Base-by-base conservation (phyloP, 2,797 vertebrate genomes). In the Euphonia xanthogaster region DNA sequence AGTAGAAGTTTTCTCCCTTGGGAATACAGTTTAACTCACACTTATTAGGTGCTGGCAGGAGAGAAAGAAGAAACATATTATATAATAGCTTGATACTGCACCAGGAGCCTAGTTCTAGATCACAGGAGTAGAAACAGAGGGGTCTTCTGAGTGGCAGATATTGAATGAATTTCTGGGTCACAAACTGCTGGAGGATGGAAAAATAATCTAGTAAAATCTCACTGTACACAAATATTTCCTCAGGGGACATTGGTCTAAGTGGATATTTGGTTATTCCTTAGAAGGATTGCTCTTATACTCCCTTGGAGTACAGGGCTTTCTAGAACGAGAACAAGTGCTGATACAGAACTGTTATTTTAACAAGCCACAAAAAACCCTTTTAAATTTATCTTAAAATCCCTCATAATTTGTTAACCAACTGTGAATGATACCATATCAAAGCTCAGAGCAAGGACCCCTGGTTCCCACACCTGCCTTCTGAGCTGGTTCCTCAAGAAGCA, bases 21-120 rank as follows among this genome's bases (percentile, higher is more conserved):
- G 99, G 99, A 86, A 99, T 99, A 97, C 99, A 99, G 98, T 99
- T 99, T 96, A 99, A 97, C 96, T 99, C 99, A 93, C 99, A 99
- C 60, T 99, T 99, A 96, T 99, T 99, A 58, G 98, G 98, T 3
- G 98, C 99, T 99, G 55, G 22, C 75, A 85, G 51, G 66, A 87
- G 81, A 94, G 62, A 76, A 77, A 84, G 68, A 65, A 30, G 42
- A 76, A 48, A 33, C 7, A 8, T 93, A 8, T 93, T 80, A 50
- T 13, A 30, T 47, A 58, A 31, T 14, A 47, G 14, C 30, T 74
- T 89, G 48, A 31, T 67, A 67, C 80, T 12, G 4, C 19, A 79
- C 19, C 51, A 77, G 31, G 5, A 92, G 12, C 35, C 23, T 71
- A 25, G 53, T 31, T 80, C 78, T 73, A 72, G 66, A 88, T 62